Conservation (phyloP, 2,113 vertebrate species). For the Cololabis saira region DNA sequence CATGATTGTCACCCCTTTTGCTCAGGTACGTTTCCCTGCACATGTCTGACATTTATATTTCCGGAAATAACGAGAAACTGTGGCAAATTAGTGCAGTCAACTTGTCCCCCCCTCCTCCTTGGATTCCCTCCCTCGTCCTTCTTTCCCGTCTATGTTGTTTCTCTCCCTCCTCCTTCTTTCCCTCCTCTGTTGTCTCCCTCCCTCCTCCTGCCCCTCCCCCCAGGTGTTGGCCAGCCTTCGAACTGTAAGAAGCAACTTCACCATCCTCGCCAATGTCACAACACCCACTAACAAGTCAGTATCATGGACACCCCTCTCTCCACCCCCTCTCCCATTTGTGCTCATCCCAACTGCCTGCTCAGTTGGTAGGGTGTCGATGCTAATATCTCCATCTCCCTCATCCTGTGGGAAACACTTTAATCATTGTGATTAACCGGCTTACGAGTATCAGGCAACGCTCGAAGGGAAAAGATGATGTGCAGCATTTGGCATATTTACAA, state of each 20-base stretch:
- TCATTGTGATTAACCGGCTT: slow-evolving; percentile 53
- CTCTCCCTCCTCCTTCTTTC: slow-evolving; percentile 18
- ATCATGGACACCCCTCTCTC: slow-evolving; percentile 56
- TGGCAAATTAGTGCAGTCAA: slow-evolving; percentile 60
- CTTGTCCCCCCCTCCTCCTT: slow-evolving; percentile 26
- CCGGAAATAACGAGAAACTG: slow-evolving; percentile 40
- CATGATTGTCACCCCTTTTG: slow-evolving; percentile 94
- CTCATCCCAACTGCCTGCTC: slow-evolving; percentile 52
- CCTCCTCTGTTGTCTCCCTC: slow-evolving; percentile 54
- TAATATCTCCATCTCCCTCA: slow-evolving; percentile 35
- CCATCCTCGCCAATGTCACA: slow-evolving; percentile 92
- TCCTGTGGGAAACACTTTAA: slow-evolving; percentile 45
- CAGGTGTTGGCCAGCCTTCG: slow-evolving; percentile 95
- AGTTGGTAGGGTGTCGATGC: slow-evolving; percentile 45
- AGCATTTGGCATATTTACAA: slow-evolving; percentile 51
- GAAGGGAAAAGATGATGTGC: slow-evolving; percentile 50
- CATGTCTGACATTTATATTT: slow-evolving; percentile 37
- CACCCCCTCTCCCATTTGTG: slow-evolving; percentile 33
- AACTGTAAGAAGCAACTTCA: slow-evolving; percentile 95
- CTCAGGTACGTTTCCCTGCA: slow-evolving; percentile 84
- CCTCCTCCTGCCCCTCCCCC: not conserved
- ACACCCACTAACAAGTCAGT: slow-evolving; percentile 94
- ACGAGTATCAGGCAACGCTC: slow-evolving; percentile 34
- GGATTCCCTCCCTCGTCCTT: slow-evolving; percentile 12
- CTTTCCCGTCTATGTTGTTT: slow-evolving; percentile 58